These are phyloP conservation scores for Eleginops maclovinus DNA, from an alignment of 2,113 vertebrate species.

Conservation along the genomic window DNA sequence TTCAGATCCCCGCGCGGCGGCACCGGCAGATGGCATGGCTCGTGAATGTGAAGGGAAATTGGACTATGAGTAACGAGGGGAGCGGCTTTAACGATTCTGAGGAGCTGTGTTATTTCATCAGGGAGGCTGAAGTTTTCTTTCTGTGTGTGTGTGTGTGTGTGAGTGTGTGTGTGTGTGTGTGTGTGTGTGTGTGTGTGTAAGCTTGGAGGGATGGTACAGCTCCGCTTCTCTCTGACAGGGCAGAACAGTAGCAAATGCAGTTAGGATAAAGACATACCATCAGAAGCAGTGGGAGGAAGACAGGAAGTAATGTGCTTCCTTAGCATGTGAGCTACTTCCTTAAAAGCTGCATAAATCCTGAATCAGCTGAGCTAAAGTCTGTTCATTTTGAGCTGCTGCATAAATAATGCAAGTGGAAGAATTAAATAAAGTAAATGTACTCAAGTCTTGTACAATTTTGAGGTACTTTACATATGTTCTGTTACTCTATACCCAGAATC, in stretches of 20 bases:
- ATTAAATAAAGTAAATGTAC: too few relatives aligned
- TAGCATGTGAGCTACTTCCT: not conserved
- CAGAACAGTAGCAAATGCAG: constrained; percentile 9
- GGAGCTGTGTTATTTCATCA: constrained; percentile 32
- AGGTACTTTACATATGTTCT: too few relatives aligned
- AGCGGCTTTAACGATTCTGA: constrained; percentile 56
- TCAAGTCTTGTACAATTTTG: too few relatives aligned
- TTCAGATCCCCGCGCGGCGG: constrained; percentile 50
- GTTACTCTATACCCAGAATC: too few relatives aligned
- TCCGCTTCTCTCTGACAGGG: constrained; percentile 20
- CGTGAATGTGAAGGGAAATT: constrained; percentile 65
- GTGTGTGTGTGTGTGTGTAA: not conserved
- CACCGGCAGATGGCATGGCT: constrained; percentile 67
- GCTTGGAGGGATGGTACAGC: constrained; percentile 38
- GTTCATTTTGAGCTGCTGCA: not conserved
- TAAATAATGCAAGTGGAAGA: constrained; percentile 6
- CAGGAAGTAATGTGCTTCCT: not conserved
- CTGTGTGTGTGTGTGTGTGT: not conserved
- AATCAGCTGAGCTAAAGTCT: not conserved
- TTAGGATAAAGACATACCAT: constrained; percentile 31
- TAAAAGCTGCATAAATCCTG: not conserved
- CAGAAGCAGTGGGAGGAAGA: not conserved
- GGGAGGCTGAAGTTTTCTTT: constrained; percentile 11
- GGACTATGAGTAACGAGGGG: constrained; percentile 59
- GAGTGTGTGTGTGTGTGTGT: not conserved